Evolutionary conservation across 2,113 vertebrate species (phyloP).

Genomic region (Theristicus caerulescens): DNA sequence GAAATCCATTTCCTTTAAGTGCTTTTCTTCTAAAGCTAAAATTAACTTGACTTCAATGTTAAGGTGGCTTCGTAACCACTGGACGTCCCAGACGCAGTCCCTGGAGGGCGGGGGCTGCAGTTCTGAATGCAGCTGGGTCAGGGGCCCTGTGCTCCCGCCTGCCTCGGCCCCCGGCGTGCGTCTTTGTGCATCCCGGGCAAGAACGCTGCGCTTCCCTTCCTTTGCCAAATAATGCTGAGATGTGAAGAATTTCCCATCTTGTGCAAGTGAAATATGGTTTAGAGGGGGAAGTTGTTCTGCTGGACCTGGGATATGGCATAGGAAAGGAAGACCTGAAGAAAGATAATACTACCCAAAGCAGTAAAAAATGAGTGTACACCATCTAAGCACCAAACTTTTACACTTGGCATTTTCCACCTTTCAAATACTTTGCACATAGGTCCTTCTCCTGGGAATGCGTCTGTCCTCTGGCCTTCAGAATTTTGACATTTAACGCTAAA

Average conservation of each 20-base stretch:
- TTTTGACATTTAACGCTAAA: not conserved
- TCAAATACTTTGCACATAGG: not conserved
- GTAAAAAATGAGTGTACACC: not conserved
- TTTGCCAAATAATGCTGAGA: not conserved
- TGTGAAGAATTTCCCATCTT: not conserved
- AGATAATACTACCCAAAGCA: not conserved
- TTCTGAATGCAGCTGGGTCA: not conserved
- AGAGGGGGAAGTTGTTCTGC: not conserved
- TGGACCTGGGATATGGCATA: not conserved
- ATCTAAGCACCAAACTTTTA: not conserved
- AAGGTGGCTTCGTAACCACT: not conserved
- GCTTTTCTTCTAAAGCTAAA: not conserved
- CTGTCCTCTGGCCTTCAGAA: not conserved
- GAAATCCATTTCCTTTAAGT: not conserved
- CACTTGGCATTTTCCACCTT: not conserved
- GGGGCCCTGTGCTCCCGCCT: not conserved
- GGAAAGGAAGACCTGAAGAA: not conserved
- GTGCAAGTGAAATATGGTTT: not conserved
- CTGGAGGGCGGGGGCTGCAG: not conserved
- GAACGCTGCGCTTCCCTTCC: not conserved
- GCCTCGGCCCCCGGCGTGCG: accelerated
- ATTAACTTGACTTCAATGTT: not conserved
- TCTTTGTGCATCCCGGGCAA: not conserved
- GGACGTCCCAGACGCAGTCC: not conserved
- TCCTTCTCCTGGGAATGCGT: not conserved